Evolutionary conservation across 2,797 vertebrate species (phyloP).

Genomic region (Ptychobarbus kaznakovi): DNA sequence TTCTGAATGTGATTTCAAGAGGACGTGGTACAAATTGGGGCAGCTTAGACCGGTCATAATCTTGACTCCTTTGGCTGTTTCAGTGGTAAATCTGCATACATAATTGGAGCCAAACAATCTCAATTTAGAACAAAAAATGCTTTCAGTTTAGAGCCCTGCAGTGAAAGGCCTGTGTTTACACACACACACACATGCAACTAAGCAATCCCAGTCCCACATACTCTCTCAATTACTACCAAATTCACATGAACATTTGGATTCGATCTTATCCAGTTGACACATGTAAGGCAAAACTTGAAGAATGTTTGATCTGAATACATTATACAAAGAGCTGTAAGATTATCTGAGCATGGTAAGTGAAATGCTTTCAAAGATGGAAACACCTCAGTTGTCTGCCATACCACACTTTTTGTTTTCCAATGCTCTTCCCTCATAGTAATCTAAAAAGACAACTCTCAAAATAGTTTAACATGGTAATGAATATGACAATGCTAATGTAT

Average conservation of each 20-base stretch:
- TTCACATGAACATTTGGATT: slow-evolving; percentile 45
- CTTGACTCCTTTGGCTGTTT: neutral
- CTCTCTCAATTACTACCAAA: slow-evolving; percentile 46
- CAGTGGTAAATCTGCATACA: slow-evolving; percentile 11
- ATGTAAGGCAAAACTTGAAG: neutral
- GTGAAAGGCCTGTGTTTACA: slow-evolving; percentile 71
- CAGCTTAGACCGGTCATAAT: neutral
- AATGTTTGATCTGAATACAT: neutral
- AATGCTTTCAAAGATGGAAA: neutral
- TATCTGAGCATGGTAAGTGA: neutral
- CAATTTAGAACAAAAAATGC: slow-evolving; percentile 18
- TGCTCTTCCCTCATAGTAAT: neutral
- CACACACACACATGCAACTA: slow-evolving; percentile 43
- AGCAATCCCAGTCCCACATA: slow-evolving; percentile 41
- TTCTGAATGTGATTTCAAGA: slow-evolving; percentile 1
- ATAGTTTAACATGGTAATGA: neutral
- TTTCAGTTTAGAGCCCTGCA: slow-evolving; percentile 21
- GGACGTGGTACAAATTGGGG: slow-evolving; percentile 6
- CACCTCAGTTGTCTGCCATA: neutral
- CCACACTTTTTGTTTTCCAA: neutral
- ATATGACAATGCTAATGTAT: neutral
- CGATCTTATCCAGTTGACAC: slow-evolving; percentile 22
- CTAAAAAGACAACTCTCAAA: neutral
- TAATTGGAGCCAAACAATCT: slow-evolving; percentile 38
- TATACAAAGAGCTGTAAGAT: neutral